Evolutionary conservation across 2,888 invertebrate genomes (phyloP).

Genomic region (Perizoma affinitatum): DNA sequence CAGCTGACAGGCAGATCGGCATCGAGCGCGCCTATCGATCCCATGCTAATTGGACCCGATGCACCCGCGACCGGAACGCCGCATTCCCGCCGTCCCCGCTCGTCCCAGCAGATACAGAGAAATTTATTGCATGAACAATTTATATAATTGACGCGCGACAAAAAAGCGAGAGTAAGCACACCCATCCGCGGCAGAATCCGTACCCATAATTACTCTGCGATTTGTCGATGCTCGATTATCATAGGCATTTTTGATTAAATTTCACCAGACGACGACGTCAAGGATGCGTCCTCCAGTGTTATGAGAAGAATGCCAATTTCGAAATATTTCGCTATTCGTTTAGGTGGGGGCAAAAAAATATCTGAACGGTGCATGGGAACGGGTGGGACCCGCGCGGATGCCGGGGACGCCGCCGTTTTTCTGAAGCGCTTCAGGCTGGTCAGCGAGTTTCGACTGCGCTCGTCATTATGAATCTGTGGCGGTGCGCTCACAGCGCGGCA

Average conservation of each 20-base stretch:
- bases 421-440: conserved; percentile 47
- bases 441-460: conserved; percentile 67
- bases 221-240: conserved; percentile 60
- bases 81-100: conserved; percentile 69
- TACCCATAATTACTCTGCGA: conserved; percentile 72
- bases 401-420: conserved; percentile 70
- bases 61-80: conserved; percentile 60
- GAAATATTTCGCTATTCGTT: conserved; percentile 79
- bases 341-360: conserved; percentile 68
- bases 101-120: conserved; percentile 77
- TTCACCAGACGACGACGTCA: conserved; percentile 55
- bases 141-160: conserved; percentile 82
- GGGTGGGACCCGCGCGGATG: conserved; percentile 66
- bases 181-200: conserved; percentile 70
- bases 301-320: conserved; percentile 82
- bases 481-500: conserved; percentile 79
- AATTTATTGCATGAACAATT: conserved; percentile 83
- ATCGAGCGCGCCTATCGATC: conserved; percentile 79
- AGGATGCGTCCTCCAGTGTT: conserved; percentile 79
- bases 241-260: conserved; percentile 74
- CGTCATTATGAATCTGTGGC: conserved; percentile 80
- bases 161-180: conserved; percentile 77
- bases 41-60: conserved; percentile 81
- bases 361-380: conserved; percentile 63
- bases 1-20: conserved; percentile 74